Evolutionary conservation across 2,888 invertebrate species (phyloP), one percentile per base, ranked within the genome.

Genomic region (Drosophila borealis): DNA sequence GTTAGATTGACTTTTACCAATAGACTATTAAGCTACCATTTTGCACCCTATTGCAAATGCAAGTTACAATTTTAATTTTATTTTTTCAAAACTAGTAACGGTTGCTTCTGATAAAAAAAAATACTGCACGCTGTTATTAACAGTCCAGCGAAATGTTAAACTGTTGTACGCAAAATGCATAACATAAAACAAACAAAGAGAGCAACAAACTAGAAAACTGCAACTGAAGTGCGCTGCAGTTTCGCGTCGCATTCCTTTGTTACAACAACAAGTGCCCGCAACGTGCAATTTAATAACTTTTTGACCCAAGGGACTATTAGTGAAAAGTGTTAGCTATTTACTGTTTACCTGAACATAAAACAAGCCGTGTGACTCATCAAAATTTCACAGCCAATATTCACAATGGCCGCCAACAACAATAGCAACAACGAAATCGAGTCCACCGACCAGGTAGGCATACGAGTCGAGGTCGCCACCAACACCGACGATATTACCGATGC

Each of bases 401-500:
- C 59, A 81, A 86, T 86, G 86, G 88, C 82, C 51, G 74, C 61
- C 21, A 55, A 61, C 48, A 63, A 57, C 49, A 70, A 63, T 11
- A 62, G 36, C 41, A 64, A 60, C 69, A 78, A 62, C 21, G 73
- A 59, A 64, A 49, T 73, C 48, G 82, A 84, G 37, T 84, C 80
- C 44, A 70, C 50, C 29, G 91, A 91, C 61, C 89, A 89, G 80
- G 87, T 86, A 25, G 90, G 90, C 45, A 81, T 75, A 9, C 79
- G 73, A 4, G 70, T 64, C 25, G 87, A 89, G 46, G 87, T 70
- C 0, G 59, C 75, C 14, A 81, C 80, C 6, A 88, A 78, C n/a
- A 85, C 80, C 3, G 86, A 90, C 60, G 91, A 91, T 61, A 51
- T 84, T 9, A 82, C 83, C 4, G 91, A 91, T 64, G 91, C 91